Evolutionary conservation across 2,888 invertebrate species (phyloP).

Genomic region (Schizotus pectinicornis): DNA sequence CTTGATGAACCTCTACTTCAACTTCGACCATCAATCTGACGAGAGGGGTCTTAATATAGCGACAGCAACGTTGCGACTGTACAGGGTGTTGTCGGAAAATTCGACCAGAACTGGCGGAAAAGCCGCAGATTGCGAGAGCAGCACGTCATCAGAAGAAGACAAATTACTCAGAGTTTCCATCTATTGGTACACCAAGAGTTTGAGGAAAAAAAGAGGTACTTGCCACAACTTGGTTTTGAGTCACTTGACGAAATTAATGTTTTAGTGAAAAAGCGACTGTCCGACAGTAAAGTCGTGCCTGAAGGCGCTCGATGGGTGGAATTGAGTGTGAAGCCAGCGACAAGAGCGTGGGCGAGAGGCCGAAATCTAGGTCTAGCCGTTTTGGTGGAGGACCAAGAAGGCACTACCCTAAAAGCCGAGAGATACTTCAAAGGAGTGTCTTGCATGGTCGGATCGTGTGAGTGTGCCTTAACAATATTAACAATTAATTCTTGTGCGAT

Average conservation of each 20-base stretch:
- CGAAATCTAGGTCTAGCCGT: conserved; percentile 60
- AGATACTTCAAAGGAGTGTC: conserved; percentile 61
- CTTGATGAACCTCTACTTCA: conserved; percentile 65
- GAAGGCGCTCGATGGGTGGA: conserved; percentile 58
- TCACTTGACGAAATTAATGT: conserved; percentile 14
- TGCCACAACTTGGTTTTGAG: background rate
- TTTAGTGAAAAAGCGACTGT: conserved; percentile 59
- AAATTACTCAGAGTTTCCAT: conserved; percentile 65
- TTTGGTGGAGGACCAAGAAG: conserved; percentile 68
- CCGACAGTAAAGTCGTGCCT: conserved; percentile 60
- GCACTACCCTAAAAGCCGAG: conserved; percentile 59
- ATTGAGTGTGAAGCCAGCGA: conserved; percentile 60
- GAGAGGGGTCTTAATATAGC: conserved; percentile 60
- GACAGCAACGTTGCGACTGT: conserved; percentile 62
- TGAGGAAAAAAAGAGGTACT: conserved; percentile 63
- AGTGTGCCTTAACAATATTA: conserved; percentile 49
- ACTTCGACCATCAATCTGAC: conserved; percentile 57
- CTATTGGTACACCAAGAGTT: conserved; percentile 64
- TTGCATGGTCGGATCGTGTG: conserved; percentile 60
- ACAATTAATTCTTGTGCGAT: conserved; percentile 7
- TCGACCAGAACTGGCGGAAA: conserved; percentile 40
- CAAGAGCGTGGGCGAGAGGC: conserved; percentile 56
- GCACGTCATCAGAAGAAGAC: conserved; percentile 57
- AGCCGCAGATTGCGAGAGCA: conserved; percentile 39
- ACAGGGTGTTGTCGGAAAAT: conserved; percentile 59